Evolutionary conservation across 2,113 vertebrate species (phyloP).

Genomic region (Aptenodytes patagonicus): DNA sequence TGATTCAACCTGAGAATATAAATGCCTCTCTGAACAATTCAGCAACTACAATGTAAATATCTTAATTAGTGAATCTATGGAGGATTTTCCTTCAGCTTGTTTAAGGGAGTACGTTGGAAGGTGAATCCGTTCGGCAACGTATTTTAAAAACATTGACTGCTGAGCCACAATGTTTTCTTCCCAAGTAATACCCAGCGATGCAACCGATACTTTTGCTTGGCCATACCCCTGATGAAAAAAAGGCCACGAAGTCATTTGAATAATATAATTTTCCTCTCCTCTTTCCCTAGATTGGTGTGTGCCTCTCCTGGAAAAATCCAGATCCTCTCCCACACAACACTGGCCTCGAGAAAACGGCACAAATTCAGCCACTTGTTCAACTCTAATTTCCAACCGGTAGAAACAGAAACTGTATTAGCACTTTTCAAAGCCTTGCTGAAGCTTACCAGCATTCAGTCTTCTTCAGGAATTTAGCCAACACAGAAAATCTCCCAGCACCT

Average conservation of each 20-base stretch:
- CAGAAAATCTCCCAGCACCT: neutral
- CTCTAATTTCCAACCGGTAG: neutral
- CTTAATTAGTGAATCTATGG: neutral
- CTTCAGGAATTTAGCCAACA: neutral
- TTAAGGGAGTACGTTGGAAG: neutral
- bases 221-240: neutral
- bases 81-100: neutral
- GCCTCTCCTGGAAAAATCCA: neutral
- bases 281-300: accelerated
- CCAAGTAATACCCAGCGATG: neutral
- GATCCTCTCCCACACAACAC: neutral
- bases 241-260: neutral
- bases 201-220: neutral
- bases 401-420: neutral
- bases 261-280: neutral
- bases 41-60: neutral
- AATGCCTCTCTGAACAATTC: neutral
- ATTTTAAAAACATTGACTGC: neutral
- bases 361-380: neutral
- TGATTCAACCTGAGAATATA: neutral
- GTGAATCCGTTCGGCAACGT: neutral
- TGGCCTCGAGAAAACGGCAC: neutral
- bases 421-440: neutral
- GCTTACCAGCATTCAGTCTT: neutral
- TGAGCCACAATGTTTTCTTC: neutral